Conservation (phyloP, 23 tunicate genomes). For the Aplidium turbinatum region DNA sequence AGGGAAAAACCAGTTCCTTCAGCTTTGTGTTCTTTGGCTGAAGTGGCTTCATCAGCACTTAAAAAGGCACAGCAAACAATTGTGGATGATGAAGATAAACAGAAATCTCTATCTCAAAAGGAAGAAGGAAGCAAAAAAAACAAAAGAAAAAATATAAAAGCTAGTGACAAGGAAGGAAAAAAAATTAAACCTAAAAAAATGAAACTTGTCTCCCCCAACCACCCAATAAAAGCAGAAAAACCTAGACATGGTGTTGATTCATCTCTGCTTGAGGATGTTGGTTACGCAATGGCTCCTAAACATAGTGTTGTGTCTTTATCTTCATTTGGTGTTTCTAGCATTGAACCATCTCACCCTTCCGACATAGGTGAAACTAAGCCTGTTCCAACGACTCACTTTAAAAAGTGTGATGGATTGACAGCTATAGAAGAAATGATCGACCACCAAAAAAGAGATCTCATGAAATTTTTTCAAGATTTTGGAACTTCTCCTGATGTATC, state of each 20-base stretch:
- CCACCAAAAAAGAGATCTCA: conserved; percentile 43
- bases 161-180: neutral
- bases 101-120: neutral
- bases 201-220: neutral
- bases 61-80: neutral
- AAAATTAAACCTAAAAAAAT: conserved; percentile 3
- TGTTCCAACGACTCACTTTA: conserved; percentile 7
- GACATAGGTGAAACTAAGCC: conserved; percentile 49
- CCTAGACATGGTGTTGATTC: neutral
- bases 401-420: conserved; percentile 49
- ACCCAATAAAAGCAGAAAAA: conserved; percentile 9
- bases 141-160: neutral
- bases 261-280: conserved; percentile 5
- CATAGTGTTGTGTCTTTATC: conserved; percentile 56
- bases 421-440: conserved; percentile 61
- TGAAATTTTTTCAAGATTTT: conserved; percentile 64
- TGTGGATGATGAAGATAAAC: neutral
- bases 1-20: neutral
- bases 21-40: neutral
- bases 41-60: conserved; percentile 4
- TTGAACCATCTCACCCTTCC: conserved; percentile 46
- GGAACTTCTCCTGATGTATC: conserved; percentile 63
- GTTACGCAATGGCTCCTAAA: conserved; percentile 55
- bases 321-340: conserved; percentile 40
- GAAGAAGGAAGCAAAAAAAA: neutral